Evolutionary conservation across 2,113 vertebrate species (phyloP).

Genomic region (Thamnaconus septentrionalis): DNA sequence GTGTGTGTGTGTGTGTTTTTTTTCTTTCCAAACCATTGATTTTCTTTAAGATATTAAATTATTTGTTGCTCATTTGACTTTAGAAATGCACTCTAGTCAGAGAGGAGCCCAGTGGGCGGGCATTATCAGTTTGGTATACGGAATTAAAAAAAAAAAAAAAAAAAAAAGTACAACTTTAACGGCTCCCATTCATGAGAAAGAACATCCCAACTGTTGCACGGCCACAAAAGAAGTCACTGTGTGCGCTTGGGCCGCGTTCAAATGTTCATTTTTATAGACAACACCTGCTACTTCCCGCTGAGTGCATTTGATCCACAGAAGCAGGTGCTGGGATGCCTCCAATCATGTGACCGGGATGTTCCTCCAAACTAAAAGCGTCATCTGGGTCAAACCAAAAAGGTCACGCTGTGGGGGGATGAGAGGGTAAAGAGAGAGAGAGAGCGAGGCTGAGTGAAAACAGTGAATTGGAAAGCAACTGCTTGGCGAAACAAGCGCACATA

Average conservation of each 20-base stretch:
- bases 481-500: slow-evolving; percentile 50
- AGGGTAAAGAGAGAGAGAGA: slow-evolving; percentile 3
- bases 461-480: slow-evolving; percentile 47
- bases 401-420: slow-evolving; percentile 56
- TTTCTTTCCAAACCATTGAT: slow-evolving; percentile 57
- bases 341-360: slow-evolving; percentile 73
- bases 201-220: slow-evolving; percentile 36
- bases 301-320: slow-evolving; percentile 72
- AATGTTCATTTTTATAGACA: slow-evolving; percentile 74
- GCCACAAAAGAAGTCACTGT: slow-evolving; percentile 41
- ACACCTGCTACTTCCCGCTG: slow-evolving; percentile 77
- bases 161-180: slow-evolving; percentile 24
- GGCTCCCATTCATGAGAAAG: slow-evolving; percentile 26
- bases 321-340: slow-evolving; percentile 74
- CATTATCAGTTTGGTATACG: slow-evolving; percentile 20
- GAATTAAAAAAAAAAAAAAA: slow-evolving; percentile 35
- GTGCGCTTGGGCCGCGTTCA: slow-evolving; percentile 57
- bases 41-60: slow-evolving; percentile 77
- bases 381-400: slow-evolving; percentile 75
- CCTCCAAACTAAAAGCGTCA: slow-evolving; percentile 77
- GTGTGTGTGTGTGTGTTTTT: slow-evolving; percentile 20
- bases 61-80: slow-evolving; percentile 71
- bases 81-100: slow-evolving; percentile 67
- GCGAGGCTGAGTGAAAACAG: slow-evolving; percentile 49
- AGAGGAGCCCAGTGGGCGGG: slow-evolving; percentile 42